phyloP scores from a whole-genome alignment of 2,888 invertebrate species.

The Hyposoter didymator region DNA sequence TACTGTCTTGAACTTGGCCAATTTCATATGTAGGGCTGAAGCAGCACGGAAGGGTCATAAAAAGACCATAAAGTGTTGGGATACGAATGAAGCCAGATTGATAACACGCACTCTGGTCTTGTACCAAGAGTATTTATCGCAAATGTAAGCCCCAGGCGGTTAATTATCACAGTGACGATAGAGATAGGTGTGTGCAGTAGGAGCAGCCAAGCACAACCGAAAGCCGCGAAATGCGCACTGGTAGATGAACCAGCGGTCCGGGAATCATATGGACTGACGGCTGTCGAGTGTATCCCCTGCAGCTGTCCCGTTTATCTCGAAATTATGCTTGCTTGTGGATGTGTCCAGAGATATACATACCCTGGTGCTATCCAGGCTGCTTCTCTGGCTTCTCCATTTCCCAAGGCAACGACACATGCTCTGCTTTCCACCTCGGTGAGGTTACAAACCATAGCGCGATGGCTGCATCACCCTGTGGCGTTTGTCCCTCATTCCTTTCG shows the following conservation, averaged over 20 bases:
- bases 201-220: slow-evolving; percentile 8
- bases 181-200: background rate
- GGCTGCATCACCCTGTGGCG: slow-evolving; percentile 20
- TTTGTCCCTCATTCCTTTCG: slow-evolving; percentile 49
- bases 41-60: background rate
- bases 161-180: slow-evolving; percentile 1
- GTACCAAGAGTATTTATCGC: background rate
- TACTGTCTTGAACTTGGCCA: background rate
- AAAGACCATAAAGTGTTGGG: background rate
- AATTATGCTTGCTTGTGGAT: slow-evolving; percentile 78
- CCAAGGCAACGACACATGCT: slow-evolving; percentile 21
- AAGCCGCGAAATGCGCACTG: slow-evolving; percentile 22
- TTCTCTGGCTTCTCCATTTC: slow-evolving; percentile 30
- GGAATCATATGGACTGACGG: slow-evolving; percentile 63
- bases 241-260: slow-evolving; percentile 30
- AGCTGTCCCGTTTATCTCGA: slow-evolving; percentile 74
- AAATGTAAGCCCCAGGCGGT: background rate
- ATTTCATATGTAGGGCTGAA: background rate
- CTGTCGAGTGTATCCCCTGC: slow-evolving; percentile 66
- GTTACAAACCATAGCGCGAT: slow-evolving; percentile 26
- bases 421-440: slow-evolving; percentile 41
- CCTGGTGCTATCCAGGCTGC: slow-evolving; percentile 13
- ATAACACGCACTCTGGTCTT: background rate
- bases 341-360: slow-evolving; percentile 71
- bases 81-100: background rate